Percentiles rank a stretch among this genome's conserved stretches.
These are phyloP conservation scores for Caprella mutica DNA, from an alignment of 2,888 invertebrate species.

Conservation along the genomic window DNA sequence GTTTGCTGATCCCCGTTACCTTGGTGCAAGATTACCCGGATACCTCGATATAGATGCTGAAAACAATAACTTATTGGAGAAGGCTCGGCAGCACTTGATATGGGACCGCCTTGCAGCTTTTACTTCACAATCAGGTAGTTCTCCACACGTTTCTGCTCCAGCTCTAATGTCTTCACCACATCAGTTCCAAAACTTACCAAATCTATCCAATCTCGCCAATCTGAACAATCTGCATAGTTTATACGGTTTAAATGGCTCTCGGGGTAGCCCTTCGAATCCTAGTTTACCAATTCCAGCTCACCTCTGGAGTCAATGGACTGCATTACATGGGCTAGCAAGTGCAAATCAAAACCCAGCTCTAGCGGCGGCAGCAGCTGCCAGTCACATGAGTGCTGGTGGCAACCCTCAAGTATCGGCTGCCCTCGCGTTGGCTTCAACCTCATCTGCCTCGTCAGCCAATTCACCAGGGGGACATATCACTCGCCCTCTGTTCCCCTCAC, in stretches of 20 bases:
- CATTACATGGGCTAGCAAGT: constrained; percentile 36
- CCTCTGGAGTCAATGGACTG: constrained; percentile 43
- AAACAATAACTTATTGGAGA: constrained; percentile 32
- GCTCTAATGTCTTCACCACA: constrained; percentile 38
- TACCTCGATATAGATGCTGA: constrained; percentile 31
- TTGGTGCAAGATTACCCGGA: constrained; percentile 23
- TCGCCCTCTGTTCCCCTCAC: constrained; percentile 26
- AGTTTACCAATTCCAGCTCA: constrained; percentile 41
- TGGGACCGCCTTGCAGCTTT: constrained; percentile 41
- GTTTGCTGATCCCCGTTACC: constrained; percentile 31
- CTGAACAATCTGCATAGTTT: constrained; percentile 37
- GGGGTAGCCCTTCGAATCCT: constrained; percentile 35
- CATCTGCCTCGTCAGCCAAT: constrained; percentile 20
- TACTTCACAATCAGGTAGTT: constrained; percentile 45
- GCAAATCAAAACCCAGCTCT: constrained; percentile 35
- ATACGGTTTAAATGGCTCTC: constrained; percentile 36
- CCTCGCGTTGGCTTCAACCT: constrained; percentile 31
- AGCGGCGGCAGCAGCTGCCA: constrained; percentile 37
- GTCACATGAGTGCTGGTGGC: constrained; percentile 36
- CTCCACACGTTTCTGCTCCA: constrained; percentile 42
- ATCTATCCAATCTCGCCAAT: constrained; percentile 33
- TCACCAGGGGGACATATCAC: constrained; percentile 12
- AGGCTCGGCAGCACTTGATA: constrained; percentile 33
- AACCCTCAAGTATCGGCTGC: constrained; percentile 36
- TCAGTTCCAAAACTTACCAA: constrained; percentile 25